Percentiles rank a stretch among this genome's conserved stretches.
Evolutionary conservation across 2,113 vertebrate species (phyloP).

Genomic region (Agelaius phoeniceus): DNA sequence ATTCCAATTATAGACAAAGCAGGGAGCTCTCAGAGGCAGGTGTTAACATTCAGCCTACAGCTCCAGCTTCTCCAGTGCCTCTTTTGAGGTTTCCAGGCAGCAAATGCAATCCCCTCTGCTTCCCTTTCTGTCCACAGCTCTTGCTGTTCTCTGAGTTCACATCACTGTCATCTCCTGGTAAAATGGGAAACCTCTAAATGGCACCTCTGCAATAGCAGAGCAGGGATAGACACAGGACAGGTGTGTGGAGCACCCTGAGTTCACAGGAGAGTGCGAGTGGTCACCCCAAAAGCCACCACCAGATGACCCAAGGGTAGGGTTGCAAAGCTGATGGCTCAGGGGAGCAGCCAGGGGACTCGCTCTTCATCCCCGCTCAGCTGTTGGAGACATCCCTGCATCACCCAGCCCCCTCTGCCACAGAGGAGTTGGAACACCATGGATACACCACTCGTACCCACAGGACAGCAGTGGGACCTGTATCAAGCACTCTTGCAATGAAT

Average conservation of each 20-base stretch:
- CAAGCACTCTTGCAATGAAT: background rate
- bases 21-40: background rate
- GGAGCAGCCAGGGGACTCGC: fast-evolving
- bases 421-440: background rate
- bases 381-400: background rate
- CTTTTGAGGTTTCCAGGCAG: background rate
- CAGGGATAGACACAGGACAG: background rate
- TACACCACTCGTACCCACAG: background rate
- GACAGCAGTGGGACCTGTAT: background rate
- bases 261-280: background rate
- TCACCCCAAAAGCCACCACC: background rate
- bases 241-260: fast-evolving
- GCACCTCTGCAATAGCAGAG: background rate
- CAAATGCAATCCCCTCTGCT: background rate
- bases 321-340: background rate
- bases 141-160: background rate
- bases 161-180: fast-evolving
- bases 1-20: constrained; percentile 7
- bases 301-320: background rate
- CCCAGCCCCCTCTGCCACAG: background rate
- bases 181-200: background rate
- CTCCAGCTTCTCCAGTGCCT: background rate
- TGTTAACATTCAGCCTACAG: background rate
- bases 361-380: background rate
- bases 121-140: background rate